Evolutionary conservation across 2,797 vertebrate species (phyloP).

Genomic region (Anableps anableps): DNA sequence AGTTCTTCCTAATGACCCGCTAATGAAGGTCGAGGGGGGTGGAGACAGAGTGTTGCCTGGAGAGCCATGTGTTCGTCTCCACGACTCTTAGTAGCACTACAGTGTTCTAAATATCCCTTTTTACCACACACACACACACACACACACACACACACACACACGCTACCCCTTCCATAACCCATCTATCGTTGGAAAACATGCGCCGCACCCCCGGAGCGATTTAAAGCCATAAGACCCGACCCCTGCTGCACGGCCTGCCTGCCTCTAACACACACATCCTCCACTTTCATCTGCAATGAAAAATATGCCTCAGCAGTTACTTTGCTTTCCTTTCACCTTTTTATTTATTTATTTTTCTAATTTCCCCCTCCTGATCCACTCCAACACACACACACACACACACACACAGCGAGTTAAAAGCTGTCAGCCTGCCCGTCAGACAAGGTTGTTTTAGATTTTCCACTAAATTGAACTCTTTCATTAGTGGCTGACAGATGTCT

Average conservation of each 20-base stretch:
- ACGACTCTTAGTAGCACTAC: constrained; percentile 44
- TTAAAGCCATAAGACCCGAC: constrained; percentile 64
- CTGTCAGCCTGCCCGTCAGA: constrained; percentile 70
- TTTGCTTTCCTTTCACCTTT: constrained; percentile 19
- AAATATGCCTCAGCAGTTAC: constrained; percentile 46
- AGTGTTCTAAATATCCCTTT: constrained; percentile 35
- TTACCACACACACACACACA: constrained; percentile 17
- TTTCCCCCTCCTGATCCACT: constrained; percentile 23
- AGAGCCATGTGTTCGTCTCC: constrained; percentile 51
- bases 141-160: constrained; percentile 29
- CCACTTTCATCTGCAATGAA: constrained; percentile 28
- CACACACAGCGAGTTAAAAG: constrained; percentile 54
- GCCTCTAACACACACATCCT: constrained; percentile 36
- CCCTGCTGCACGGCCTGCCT: constrained; percentile 53
- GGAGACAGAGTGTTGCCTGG: constrained; percentile 48
- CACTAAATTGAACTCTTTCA: constrained; percentile 82
- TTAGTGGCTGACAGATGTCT: constrained; percentile 79
- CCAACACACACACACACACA: constrained; percentile 33
- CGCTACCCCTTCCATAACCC: constrained; percentile 17
- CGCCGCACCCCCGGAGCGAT: constrained; percentile 60
- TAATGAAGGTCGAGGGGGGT: constrained; percentile 68
- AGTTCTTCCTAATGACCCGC: constrained; percentile 64
- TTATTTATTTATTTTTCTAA: constrained; percentile 16
- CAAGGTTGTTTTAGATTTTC: constrained; percentile 80
- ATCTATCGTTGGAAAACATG: constrained; percentile 67